Evolutionary conservation across 2,113 vertebrate species (phyloP), one percentile per base, ranked within the genome.

Genomic region (Pyxicephalus adspersus): DNA sequence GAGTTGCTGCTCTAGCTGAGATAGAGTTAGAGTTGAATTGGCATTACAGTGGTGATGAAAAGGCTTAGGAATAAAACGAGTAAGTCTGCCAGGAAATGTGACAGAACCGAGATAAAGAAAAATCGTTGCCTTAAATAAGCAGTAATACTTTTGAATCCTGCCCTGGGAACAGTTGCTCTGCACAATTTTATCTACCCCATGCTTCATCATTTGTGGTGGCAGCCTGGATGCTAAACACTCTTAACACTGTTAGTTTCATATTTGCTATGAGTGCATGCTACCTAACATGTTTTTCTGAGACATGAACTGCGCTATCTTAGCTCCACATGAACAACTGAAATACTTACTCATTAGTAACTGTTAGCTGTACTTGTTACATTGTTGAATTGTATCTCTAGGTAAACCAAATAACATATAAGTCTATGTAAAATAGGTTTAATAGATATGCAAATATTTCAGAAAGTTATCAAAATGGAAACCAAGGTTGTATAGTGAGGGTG

Each of bases 71-170:
- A 58, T 55, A 74, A 74, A 26, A 74, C 28, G 9, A 54, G 29
- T 58, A 74, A 74, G 71, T 60, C 52, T 74, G 71, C 55, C 71
- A 74, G 71, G 55, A 74, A 74, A 74, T 74, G 71, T 74, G 71
- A 74, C 71, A 74, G 55, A 55, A 74, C 29, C 8, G 71, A 74
- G 71, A 74, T 74, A 60, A 74, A 60, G 55, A 22, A 60, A 74
- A 74, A 74, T 58, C 71, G 9, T 60, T 58, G 71, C 51, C 52
- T 74, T 31, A 74, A 60, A 60, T 34, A 58, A 60, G 71, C 71
- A 74, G 55, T 74, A 34, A 74, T 74, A 60, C 55, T 74, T 74
- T 60, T 31, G 71, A 74, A 74, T 74, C 71, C 71, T 74, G 55
- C 71, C 71, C 29, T 28, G n/a, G 17, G 29, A 74, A 74, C 71